A percentile compares a stretch with the other conserved stretches of the same genome.
These are phyloP conservation scores for Saccopteryx leptura DNA, from an alignment of 2,113 vertebrate genomes.

Conservation along the genomic window DNA sequence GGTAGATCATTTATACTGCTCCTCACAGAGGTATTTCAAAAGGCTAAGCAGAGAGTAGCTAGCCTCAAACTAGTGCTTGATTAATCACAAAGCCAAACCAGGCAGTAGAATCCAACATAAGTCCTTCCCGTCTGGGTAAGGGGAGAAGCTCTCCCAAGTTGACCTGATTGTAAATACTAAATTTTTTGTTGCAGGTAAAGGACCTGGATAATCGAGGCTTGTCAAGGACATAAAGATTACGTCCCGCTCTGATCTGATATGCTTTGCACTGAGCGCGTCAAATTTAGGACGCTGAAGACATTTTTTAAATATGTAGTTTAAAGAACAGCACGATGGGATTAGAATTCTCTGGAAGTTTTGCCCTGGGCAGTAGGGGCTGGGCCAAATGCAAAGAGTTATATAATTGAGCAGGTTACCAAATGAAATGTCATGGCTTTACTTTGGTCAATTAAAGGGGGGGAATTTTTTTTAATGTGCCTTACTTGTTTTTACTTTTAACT, in stretches of 20 bases:
- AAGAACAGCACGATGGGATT: slow-evolving; percentile 88
- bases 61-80: not conserved
- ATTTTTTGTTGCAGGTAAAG: slow-evolving; percentile 92
- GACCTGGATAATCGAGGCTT: slow-evolving; percentile 98
- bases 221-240: slow-evolving; percentile 94
- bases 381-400: slow-evolving; percentile 89
- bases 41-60: slow-evolving; percentile 2
- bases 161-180: slow-evolving; percentile 23
- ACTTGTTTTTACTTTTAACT: slow-evolving; percentile 79
- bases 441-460: slow-evolving; percentile 87
- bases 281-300: slow-evolving; percentile 87
- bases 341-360: slow-evolving; percentile 85
- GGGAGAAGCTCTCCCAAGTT: not conserved
- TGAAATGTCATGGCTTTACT: slow-evolving; percentile 87
- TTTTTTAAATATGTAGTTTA: slow-evolving; percentile 91
- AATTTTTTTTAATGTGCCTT: slow-evolving; percentile 78
- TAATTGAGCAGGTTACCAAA: slow-evolving; percentile 86
- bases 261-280: slow-evolving; percentile 92
- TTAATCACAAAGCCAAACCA: not conserved
- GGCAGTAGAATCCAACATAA: not conserved
- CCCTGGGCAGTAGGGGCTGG: slow-evolving; percentile 85
- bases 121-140: not conserved
- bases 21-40: not conserved
- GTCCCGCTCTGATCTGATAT: not conserved
- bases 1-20: not conserved